These are phyloP conservation scores for Lordiphosa fenestrarum DNA, from an alignment of 2,888 invertebrate genomes.

Conservation along the genomic window DNA sequence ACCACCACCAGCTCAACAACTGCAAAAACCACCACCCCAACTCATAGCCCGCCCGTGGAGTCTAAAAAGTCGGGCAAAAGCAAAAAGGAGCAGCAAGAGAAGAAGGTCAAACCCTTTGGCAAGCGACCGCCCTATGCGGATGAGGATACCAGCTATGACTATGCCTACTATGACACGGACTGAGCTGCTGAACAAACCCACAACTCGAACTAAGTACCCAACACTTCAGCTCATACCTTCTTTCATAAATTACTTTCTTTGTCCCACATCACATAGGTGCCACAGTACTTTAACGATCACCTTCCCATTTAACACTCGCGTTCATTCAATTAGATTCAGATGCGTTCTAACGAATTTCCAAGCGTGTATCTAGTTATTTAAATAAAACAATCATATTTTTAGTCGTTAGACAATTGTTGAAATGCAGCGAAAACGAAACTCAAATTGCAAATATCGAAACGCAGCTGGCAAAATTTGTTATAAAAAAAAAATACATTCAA, in stretches of 20 bases:
- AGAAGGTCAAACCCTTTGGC: constrained; percentile 77
- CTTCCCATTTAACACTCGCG: constrained; percentile 58
- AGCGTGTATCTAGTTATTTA: constrained; percentile 78
- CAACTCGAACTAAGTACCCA: constrained; percentile 28
- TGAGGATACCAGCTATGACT: constrained; percentile 89
- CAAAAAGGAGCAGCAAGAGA: constrained; percentile 70
- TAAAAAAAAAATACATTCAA: constrained; percentile 31
- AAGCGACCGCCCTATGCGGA: constrained; percentile 81
- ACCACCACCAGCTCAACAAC: constrained; percentile 33
- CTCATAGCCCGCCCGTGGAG: constrained; percentile 29
- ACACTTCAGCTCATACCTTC: constrained; percentile 10
- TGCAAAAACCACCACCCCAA: constrained; percentile 52
- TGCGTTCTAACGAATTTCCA: constrained; percentile 72
- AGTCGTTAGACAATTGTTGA: constrained; percentile 78
- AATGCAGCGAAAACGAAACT: constrained; percentile 36
- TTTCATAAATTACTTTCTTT: constrained; percentile 8
- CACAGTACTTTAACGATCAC: constrained; percentile 56
- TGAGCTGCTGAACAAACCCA: constrained; percentile 45
- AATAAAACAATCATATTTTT: constrained; percentile 70
- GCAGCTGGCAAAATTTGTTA: constrained; percentile 33
- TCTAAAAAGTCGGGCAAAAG: constrained; percentile 56
- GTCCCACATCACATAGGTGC: constrained; percentile 52
- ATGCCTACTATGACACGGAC: constrained; percentile 92
- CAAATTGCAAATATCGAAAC: constrained; percentile 22
- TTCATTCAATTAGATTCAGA: constrained; percentile 53